Percentiles rank a stretch among this genome's conserved stretches.
Conservation (phyloP, 2,888 invertebrate genomes). For the Drosophila prolongata region DNA sequence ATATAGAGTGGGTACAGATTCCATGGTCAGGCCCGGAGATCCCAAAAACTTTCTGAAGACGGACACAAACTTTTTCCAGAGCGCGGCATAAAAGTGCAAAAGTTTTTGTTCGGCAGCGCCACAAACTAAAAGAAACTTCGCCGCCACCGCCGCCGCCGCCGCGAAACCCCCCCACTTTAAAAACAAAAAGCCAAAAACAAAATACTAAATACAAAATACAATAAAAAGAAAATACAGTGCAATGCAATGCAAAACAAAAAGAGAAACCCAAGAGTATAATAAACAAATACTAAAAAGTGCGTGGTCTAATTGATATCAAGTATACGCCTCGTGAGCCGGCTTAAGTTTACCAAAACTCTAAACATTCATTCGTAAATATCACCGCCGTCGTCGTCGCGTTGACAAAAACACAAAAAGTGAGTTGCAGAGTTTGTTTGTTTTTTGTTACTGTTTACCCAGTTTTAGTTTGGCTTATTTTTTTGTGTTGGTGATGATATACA, state of each 20-base stretch:
- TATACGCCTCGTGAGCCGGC: slow-evolving; percentile 17
- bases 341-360: background rate
- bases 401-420: slow-evolving; percentile 26
- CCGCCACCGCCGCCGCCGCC: slow-evolving; percentile 15
- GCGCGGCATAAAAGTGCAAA: slow-evolving; percentile 20
- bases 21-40: slow-evolving; percentile 10
- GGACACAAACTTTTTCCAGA: slow-evolving; percentile 23
- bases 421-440: slow-evolving; percentile 8
- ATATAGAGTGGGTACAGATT: slow-evolving; percentile 13
- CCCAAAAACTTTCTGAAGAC: slow-evolving; percentile 32
- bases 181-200: background rate
- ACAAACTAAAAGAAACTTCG: slow-evolving; percentile 16
- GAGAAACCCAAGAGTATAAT: background rate
- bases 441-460: slow-evolving; percentile 12
- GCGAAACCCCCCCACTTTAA: background rate
- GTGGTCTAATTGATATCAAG: slow-evolving; percentile 20
- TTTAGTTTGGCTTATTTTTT: slow-evolving; percentile 12
- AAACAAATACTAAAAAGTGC: slow-evolving; percentile 19
- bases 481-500: slow-evolving; percentile 23
- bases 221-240: slow-evolving; percentile 8
- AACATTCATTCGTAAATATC: slow-evolving; percentile 2
- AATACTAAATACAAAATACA: background rate
- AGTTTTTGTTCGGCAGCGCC: slow-evolving; percentile 14
- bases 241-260: slow-evolving; percentile 5
- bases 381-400: slow-evolving; percentile 3